These are phyloP conservation scores for Caenorhabditis brenneri DNA, from an alignment of 1,140 invertebrate genomes.

Conservation along the genomic window DNA sequence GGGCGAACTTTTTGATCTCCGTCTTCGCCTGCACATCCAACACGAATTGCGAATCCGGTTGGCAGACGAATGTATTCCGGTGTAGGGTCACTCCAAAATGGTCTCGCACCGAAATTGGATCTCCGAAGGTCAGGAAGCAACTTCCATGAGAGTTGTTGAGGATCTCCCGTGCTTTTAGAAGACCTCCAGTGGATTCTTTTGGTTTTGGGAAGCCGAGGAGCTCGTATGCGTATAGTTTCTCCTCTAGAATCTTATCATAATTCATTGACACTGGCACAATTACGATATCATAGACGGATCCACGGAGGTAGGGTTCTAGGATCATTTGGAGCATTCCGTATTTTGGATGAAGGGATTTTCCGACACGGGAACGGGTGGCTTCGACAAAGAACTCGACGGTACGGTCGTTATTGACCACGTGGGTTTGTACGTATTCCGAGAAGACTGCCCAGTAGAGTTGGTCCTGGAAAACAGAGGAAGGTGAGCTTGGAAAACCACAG, in stretches of 20 bases:
- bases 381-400: conserved; percentile 97
- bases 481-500: too few species aligned
- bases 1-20: conserved; percentile 60
- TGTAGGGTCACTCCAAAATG: conserved; percentile 61
- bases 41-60: conserved; percentile 53
- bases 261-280: conserved; percentile 90
- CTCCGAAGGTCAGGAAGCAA: conserved; percentile 82
- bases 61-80: conserved; percentile 47
- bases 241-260: conserved; percentile 90
- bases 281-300: conserved; percentile 67
- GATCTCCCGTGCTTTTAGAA: conserved; percentile 82
- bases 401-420: conserved; percentile 81
- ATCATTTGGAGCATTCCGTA: conserved; percentile 80
- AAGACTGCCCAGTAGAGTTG: conserved; percentile 87
- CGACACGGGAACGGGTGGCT: conserved; percentile 89
- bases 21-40: conserved; percentile 46
- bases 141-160: conserved; percentile 83
- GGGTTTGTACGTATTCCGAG: conserved; percentile 84
- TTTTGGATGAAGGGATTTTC: conserved; percentile 88
- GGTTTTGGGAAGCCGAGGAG: conserved; percentile 92
- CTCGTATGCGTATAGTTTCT: conserved; percentile 89
- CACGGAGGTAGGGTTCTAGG: conserved; percentile 79
- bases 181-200: conserved; percentile 81
- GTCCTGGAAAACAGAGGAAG: conserved; percentile 77
- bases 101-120: conserved; percentile 79